These are phyloP conservation scores for Silurus meridionalis DNA, from an alignment of 2,113 vertebrate species.

Conservation along the genomic window DNA sequence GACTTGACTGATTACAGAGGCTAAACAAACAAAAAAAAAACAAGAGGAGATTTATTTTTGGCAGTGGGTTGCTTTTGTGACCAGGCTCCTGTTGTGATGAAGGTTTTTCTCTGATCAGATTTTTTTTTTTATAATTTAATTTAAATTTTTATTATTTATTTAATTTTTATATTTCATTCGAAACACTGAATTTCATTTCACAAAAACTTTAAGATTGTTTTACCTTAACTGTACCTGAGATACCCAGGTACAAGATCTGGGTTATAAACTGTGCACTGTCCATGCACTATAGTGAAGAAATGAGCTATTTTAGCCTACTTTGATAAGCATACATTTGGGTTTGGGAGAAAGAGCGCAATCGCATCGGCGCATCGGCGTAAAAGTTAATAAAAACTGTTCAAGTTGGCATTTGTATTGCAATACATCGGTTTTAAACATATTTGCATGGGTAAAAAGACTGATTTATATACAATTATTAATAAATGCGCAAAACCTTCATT, in stretches of 20 bases:
- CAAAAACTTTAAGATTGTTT: not conserved
- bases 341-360: not conserved
- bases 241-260: not conserved
- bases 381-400: too few relatives aligned
- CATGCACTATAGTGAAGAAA: not conserved
- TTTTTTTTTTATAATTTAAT: not conserved
- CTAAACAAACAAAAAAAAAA: slow-evolving; percentile 44
- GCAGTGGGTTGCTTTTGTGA: slow-evolving; percentile 45
- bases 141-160: too few relatives aligned
- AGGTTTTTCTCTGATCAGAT: not conserved
- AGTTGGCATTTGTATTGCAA: too few relatives aligned
- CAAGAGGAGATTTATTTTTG: slow-evolving; percentile 46
- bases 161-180: not conserved
- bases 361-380: too few relatives aligned
- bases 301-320: not conserved
- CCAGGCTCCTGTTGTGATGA: slow-evolving; percentile 45
- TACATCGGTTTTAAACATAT: too few relatives aligned
- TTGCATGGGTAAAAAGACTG: too few relatives aligned
- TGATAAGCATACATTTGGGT: not conserved
- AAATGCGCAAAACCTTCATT: too few relatives aligned
- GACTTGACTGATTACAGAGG: slow-evolving; percentile 76
- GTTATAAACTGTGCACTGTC: not conserved
- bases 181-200: not conserved
- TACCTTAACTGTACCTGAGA: not conserved
- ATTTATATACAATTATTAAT: too few relatives aligned